A percentile compares a stretch with the other conserved stretches of the same genome.
Conservation (phyloP, 2,888 invertebrate species). For the Nowickia ferox region DNA sequence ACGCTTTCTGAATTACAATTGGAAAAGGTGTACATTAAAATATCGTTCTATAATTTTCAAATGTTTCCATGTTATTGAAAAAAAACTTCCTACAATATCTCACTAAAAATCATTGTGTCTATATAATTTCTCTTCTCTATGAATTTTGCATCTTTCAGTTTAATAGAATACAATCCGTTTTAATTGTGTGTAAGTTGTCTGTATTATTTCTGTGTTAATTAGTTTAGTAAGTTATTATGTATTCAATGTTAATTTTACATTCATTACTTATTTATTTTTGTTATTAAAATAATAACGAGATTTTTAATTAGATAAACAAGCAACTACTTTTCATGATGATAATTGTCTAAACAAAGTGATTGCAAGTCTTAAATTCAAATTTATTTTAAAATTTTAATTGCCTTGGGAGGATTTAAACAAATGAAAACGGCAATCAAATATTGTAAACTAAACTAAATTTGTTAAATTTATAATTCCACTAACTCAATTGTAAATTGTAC, state of each 20-base stretch:
- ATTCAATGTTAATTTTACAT: slow-evolving; percentile 55
- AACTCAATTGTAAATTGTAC: too few relatives aligned
- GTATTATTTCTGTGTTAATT: slow-evolving; percentile 50
- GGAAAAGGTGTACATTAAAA: too few relatives aligned
- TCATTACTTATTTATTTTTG: slow-evolving; percentile 47
- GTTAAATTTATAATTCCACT: too few relatives aligned
- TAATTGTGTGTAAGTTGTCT: neutral
- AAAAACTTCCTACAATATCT: too few relatives aligned
- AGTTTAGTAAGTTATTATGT: slow-evolving; percentile 54
- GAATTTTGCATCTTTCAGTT: neutral
- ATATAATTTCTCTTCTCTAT: neutral
- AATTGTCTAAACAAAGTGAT: neutral
- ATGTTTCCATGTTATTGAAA: too few relatives aligned
- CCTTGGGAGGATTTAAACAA: neutral
- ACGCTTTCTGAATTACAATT: too few relatives aligned
- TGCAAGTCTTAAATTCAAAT: neutral
- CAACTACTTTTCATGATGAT: slow-evolving; percentile 4
- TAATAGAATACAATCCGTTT: neutral
- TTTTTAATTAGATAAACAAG: slow-evolving; percentile 41
- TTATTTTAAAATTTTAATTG: neutral
- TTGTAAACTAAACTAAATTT: too few relatives aligned
- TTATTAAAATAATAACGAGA: slow-evolving; percentile 38
- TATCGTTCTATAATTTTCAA: too few relatives aligned
- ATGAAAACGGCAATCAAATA: neutral
- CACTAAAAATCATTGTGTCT: too few relatives aligned